phyloP scores from a whole-genome alignment of 2,113 vertebrate genomes.

The Mionectes macconnelli region DNA sequence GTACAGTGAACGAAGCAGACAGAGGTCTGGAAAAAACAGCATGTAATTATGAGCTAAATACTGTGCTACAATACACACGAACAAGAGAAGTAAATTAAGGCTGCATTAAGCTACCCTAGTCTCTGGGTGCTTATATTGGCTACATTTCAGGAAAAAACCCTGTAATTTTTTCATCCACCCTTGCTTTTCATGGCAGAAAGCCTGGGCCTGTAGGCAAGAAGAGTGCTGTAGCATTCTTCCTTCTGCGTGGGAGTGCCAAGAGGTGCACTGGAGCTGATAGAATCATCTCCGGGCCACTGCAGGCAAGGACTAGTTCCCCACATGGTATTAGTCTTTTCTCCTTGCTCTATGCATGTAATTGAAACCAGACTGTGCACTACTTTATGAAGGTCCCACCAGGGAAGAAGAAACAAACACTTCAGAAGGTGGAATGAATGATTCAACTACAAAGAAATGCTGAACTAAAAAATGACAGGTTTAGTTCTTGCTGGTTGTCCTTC shows the following conservation, averaged over 20 bases:
- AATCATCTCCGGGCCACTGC: neutral
- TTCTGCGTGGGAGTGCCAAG: rapidly evolving
- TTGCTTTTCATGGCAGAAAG: neutral
- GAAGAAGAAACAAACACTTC: neutral
- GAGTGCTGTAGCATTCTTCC: rapidly evolving
- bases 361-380: neutral
- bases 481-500: neutral
- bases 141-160: neutral
- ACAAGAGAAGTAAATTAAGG: neutral
- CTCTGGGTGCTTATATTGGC: neutral
- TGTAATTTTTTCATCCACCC: neutral
- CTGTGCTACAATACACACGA: neutral
- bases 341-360: rapidly evolving
- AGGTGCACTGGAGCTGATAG: neutral
- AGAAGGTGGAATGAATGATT: neutral
- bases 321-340: rapidly evolving
- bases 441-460: neutral
- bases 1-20: neutral
- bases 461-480: neutral
- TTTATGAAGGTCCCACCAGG: neutral
- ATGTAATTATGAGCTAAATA: neutral
- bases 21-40: neutral
- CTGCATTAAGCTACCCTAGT: neutral
- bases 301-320: neutral
- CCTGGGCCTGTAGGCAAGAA: neutral